These are phyloP conservation scores for Acropora yongei DNA, from an alignment of 64 coral and sea anemone genomes.

Conservation along the genomic window DNA sequence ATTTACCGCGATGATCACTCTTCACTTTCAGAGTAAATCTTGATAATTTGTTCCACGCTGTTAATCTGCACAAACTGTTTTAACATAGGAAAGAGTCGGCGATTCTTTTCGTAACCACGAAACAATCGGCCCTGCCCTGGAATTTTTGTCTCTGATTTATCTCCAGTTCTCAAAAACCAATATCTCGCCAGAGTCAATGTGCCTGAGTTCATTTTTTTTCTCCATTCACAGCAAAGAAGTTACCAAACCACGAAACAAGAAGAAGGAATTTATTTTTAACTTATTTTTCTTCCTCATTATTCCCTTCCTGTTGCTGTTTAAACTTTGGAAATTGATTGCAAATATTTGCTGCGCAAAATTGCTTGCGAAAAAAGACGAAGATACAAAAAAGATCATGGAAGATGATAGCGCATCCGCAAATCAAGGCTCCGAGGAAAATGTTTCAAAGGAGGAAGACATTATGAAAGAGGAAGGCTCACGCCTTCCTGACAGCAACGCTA, in stretches of 20 bases:
- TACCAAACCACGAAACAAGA: slow-evolving; percentile 86
- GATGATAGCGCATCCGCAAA: neutral
- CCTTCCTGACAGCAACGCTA: neutral
- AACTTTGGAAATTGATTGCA: neutral
- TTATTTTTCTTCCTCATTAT: slow-evolving; percentile 85
- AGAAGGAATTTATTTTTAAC: slow-evolving; percentile 79
- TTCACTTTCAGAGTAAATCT: no score
- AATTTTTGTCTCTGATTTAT: no score
- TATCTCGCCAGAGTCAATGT: no score
- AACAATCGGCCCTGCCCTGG: no score
- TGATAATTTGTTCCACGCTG: no score
- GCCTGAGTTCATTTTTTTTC: neutral
- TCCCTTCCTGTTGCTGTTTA: slow-evolving; percentile 59
- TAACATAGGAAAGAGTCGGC: no score
- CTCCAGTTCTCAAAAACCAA: no score
- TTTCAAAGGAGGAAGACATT: neutral
- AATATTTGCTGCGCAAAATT: slow-evolving; percentile 12
- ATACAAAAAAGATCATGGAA: neutral
- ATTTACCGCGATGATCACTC: no score
- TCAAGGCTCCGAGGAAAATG: neutral
- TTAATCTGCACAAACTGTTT: no score
- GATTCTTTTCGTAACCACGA: no score
- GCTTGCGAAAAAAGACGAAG: neutral
- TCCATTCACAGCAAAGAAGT: slow-evolving; percentile 74
- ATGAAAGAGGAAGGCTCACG: neutral